A percentile compares a stretch with the other conserved stretches of the same genome.
Conservation (phyloP, 2,113 vertebrate genomes). For the Apus apus region DNA sequence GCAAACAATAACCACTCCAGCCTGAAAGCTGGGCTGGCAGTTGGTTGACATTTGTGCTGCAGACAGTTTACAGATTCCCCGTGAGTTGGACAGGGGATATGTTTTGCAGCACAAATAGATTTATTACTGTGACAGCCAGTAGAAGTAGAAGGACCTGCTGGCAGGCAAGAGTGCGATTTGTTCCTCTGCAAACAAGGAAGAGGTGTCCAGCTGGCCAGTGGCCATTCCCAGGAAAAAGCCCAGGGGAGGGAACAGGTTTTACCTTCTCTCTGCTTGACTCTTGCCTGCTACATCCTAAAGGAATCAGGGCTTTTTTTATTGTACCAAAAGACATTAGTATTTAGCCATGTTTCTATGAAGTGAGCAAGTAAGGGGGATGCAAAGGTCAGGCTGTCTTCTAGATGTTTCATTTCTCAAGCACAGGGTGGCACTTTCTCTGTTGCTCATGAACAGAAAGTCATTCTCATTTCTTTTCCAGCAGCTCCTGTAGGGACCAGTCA, state of each 20-base stretch:
- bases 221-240: conserved; percentile 11
- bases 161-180: conserved; percentile 32
- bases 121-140: conserved; percentile 59
- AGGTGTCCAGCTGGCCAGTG: conserved; percentile 26
- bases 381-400: conserved; percentile 7
- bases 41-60: conserved; percentile 52
- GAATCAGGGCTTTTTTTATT: neutral
- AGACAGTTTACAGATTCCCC: conserved; percentile 54
- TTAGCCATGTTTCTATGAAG: neutral
- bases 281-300: neutral
- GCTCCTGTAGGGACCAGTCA: conserved; percentile 20
- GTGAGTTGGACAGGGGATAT: neutral
- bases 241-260: neutral
- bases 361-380: neutral
- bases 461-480: conserved; percentile 9
- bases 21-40: neutral
- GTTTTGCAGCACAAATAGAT: conserved; percentile 61
- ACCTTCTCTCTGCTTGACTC: neutral
- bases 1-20: conserved; percentile 23
- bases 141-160: conserved; percentile 54
- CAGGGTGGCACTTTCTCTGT: neutral
- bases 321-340: neutral
- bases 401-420: neutral
- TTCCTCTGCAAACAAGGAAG: conserved; percentile 30
- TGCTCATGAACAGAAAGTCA: conserved; percentile 32